Evolutionary conservation across 2,797 vertebrate species (phyloP), one percentile per base, ranked within the genome.

Genomic region (Catostomus latipinnis): DNA sequence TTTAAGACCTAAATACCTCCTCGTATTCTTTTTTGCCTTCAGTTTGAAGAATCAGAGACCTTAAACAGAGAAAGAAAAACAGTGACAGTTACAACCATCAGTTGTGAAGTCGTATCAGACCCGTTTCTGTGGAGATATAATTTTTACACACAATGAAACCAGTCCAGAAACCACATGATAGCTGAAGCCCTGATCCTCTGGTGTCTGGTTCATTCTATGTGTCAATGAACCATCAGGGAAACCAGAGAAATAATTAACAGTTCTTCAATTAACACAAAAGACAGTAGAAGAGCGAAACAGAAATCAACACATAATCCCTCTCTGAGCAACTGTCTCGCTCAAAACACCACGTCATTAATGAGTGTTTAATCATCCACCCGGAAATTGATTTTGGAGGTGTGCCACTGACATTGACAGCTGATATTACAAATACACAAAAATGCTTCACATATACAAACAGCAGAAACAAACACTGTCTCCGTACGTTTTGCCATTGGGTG

Each of bases 21-120:
- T 99, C 98, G 0, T 98, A 98, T 86, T 99, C 98, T 86, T 95
- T 96, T 89, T 94, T 98, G 93, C 98, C 96, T 90, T 99, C 98
- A 11, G 98, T 98, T 89, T 99, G 98, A 53, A 99, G 95, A 83
- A 96, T 98, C 91, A 99, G 95, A 65, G 94, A 96, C 90, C 98
- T 99, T 86, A 54, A 92, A 93, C 9, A 50, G 5, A 85, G 12
- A 87, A 82, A 6, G 83, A 56, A 18, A 63, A 57, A 4, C 52
- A 72, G 60, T 18, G 1, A 50, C 10, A 11, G 22, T 6, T 80
- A 18, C 11, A 73, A 8, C 5, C 14, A 0, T 53, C 49, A 70
- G 65, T 14, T 4, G 2, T 34, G 34, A 2, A 34, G 1, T n/a
- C 1, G 8, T 46, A 49, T 7, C 16, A 13, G 3, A 22, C 3